These are phyloP conservation scores for Xenopus laevis DNA, from an alignment of 2,113 vertebrate species.

Conservation along the genomic window DNA sequence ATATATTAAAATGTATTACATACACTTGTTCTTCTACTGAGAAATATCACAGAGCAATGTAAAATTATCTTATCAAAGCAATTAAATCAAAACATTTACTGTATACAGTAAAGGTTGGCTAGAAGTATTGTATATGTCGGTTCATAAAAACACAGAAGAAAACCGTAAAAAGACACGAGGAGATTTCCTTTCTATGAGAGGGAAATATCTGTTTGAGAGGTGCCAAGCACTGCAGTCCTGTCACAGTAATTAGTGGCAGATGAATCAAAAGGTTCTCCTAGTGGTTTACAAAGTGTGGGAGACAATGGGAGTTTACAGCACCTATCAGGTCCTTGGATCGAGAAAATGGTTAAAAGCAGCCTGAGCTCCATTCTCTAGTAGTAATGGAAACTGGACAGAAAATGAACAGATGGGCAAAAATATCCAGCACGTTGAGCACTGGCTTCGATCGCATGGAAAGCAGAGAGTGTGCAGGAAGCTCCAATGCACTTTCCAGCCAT, in stretches of 20 bases:
- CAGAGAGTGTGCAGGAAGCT: slow-evolving; percentile 17
- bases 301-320: background rate
- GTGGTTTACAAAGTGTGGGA: slow-evolving; percentile 3
- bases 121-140: no score
- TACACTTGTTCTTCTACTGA: no score
- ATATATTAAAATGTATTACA: no score
- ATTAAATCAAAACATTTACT: no score
- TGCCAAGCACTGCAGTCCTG: slow-evolving; percentile 24
- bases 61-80: no score
- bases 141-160: no score
- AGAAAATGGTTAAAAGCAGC: slow-evolving; percentile 19
- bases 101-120: no score
- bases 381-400: slow-evolving; percentile 28
- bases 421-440: slow-evolving; percentile 18
- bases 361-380: background rate
- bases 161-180: no score
- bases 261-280: slow-evolving; percentile 17
- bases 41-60: no score
- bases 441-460: slow-evolving; percentile 4
- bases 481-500: slow-evolving; percentile 24
- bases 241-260: slow-evolving; percentile 22
- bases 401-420: slow-evolving; percentile 38
- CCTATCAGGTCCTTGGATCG: slow-evolving; percentile 15
- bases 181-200: background rate
- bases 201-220: background rate